Base-by-base conservation (phyloP, 1,140 invertebrate species). In the Drosophila bipectinata region DNA sequence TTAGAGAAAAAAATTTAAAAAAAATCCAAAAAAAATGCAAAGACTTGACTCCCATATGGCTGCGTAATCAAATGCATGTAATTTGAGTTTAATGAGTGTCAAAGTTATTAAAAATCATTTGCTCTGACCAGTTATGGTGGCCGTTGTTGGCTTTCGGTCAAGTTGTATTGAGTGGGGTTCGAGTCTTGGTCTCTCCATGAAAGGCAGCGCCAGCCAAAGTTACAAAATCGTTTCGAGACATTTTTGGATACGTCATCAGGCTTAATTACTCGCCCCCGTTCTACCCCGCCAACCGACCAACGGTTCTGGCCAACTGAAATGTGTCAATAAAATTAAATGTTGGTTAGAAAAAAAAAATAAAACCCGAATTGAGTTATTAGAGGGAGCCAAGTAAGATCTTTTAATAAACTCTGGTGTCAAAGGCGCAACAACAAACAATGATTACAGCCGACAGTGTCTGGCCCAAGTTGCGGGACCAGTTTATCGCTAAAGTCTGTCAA, bases 101-200 rank as follows among this genome's bases (percentile, higher is more conserved):
- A 87, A 87, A 87, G 83, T 83, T 87, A 87, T 87, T 87, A 87
- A 87, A 87, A 87, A 87, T 87, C 83, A 87, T 83, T 88, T 88
- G 82, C 68, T 79, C 66, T 18, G 67, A 57, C 62, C 61, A 69
- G 67, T 71, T 71, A 57, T 71, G 66, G 66, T 69, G 63, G 53
- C 53, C 55, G 39, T 3, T 14, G 6, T 14, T 49, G 48, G 24
- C 48, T 49, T 28, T 49, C 18, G 60, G 62, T 30, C 77, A 68
- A 49, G 76, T 67, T 30, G 41, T 14, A 28, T 32, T 39, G 30
- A 44, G 26, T 59, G 48, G 49, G 52, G 56, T 49, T 39, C 58
- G 18, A 44, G 49, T 58, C 52, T 12, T 2, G 12, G 24, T 61
- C 26, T 28, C 26, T 5, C 83, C 83, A 82, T 88, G 61, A 85